Percentiles rank a stretch among this genome's conserved stretches.
phyloP scores from a whole-genome alignment of 1,140 invertebrate species.

The Ylistrum balloti region DNA sequence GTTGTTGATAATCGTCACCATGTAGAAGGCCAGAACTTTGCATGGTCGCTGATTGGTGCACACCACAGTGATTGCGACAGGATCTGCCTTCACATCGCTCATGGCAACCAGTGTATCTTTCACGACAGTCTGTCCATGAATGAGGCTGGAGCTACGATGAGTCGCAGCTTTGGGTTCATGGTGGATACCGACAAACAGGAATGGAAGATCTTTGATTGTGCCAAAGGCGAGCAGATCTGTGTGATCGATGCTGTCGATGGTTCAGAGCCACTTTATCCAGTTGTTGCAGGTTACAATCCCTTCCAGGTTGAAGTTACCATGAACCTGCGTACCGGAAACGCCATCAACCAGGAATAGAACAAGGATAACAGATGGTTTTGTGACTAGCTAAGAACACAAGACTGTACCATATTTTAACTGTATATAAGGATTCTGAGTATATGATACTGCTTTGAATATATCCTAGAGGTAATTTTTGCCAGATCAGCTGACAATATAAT shows the following conservation, averaged over 20 bases:
- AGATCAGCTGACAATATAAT: too few relatives aligned
- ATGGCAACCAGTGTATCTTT: conserved; percentile 52
- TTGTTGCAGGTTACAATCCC: conserved; percentile 60
- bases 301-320: conserved; percentile 57
- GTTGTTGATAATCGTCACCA: conserved; percentile 52
- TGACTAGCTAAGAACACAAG: too few relatives aligned
- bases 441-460: too few relatives aligned
- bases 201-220: conserved; percentile 55
- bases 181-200: conserved; percentile 49
- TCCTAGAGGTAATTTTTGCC: too few relatives aligned
- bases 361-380: too few relatives aligned
- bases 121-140: conserved; percentile 57
- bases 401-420: too few relatives aligned
- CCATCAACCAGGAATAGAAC: not conserved
- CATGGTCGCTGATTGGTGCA: conserved; percentile 61
- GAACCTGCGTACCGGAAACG: conserved; percentile 38
- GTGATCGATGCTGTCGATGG: conserved; percentile 52
- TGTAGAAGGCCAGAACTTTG: conserved; percentile 55
- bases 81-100: conserved; percentile 61
- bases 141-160: conserved; percentile 52
- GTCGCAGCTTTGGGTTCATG: conserved; percentile 56
- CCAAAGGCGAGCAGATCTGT: conserved; percentile 49
- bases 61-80: conserved; percentile 61
- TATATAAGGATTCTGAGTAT: too few relatives aligned
- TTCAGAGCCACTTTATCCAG: conserved; percentile 54